These are phyloP conservation scores for Melipona bicolor DNA, from an alignment of 2,888 invertebrate genomes.

Conservation along the genomic window DNA sequence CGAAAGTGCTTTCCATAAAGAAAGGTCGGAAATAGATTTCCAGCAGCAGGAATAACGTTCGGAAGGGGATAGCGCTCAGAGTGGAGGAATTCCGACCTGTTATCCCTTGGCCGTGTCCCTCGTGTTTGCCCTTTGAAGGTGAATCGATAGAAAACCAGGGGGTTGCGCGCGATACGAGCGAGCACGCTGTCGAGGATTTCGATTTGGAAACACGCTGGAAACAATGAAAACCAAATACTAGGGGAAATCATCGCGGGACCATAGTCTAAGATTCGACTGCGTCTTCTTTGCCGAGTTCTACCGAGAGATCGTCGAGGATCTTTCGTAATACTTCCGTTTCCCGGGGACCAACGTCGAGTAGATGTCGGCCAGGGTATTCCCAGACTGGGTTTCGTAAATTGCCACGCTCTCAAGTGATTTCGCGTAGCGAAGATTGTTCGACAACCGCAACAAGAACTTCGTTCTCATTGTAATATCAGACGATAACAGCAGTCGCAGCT, in stretches of 20 bases:
- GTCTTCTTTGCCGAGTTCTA: neutral
- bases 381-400: neutral
- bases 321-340: neutral
- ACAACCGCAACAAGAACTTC: conserved; percentile 43
- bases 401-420: conserved; percentile 4
- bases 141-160: neutral
- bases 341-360: neutral
- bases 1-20: conserved; percentile 36
- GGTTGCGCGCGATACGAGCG: neutral
- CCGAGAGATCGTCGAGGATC: neutral
- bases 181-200: neutral
- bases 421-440: conserved; percentile 34
- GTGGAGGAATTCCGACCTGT: conserved; percentile 2
- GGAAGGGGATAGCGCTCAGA: neutral
- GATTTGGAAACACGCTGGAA: neutral
- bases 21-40: conserved; percentile 35
- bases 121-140: conserved; percentile 14
- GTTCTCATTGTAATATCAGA: conserved; percentile 51
- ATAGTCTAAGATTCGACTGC: no score
- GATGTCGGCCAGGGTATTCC: neutral
- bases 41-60: neutral
- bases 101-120: conserved; percentile 3
- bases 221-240: neutral
- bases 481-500: conserved; percentile 56
- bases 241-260: no score